Conservation (phyloP, 2,797 vertebrate genomes). For the Acomys russatus region DNA sequence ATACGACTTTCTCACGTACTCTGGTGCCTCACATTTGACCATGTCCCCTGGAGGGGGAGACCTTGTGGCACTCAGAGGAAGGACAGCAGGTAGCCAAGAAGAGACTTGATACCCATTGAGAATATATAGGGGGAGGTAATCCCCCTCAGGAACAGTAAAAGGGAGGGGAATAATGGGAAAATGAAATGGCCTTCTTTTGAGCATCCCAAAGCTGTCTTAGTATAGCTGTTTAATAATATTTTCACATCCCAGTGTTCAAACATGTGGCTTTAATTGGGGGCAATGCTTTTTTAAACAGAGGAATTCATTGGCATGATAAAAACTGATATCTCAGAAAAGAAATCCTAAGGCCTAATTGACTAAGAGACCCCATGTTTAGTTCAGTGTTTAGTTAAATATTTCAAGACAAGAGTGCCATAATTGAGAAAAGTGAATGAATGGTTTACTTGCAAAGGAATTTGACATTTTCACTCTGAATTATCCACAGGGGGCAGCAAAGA, state of each 20-base stretch:
- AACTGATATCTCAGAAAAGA: background rate
- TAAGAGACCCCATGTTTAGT: background rate
- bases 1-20: too few species aligned
- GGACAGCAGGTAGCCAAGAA: too few species aligned
- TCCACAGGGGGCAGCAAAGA: conserved; percentile 91
- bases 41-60: too few species aligned
- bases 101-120: too few species aligned
- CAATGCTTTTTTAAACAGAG: conserved; percentile 42
- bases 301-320: background rate
- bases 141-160: too few species aligned
- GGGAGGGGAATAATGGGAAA: too few species aligned
- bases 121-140: too few species aligned
- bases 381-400: background rate
- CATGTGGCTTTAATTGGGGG: background rate
- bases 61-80: too few species aligned
- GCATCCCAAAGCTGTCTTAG: background rate
- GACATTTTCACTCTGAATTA: background rate
- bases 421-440: background rate
- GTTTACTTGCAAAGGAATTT: background rate
- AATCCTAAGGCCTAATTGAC: background rate
- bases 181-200: background rate
- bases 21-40: too few species aligned
- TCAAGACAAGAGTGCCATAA: background rate
- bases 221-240: background rate
- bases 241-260: conserved; percentile 14